Base-by-base conservation (phyloP, 2,888 invertebrate genomes). In the Drosophila emarginata region DNA sequence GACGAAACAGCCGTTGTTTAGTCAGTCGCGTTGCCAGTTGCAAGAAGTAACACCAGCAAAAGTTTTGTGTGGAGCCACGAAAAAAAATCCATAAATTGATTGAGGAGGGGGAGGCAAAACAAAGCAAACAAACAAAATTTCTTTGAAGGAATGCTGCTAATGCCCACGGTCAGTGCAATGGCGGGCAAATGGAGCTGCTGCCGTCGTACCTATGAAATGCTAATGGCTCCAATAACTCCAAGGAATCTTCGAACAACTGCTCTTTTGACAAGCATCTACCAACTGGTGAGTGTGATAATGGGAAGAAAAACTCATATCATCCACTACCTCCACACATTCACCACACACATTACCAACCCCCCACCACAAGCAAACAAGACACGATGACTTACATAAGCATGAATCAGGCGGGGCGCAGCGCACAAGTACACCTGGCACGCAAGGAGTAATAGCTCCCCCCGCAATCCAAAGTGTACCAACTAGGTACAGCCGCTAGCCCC, bases 171-270 rank as follows among this genome's bases (percentile, higher is more conserved):
- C 62, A 32, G 74, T 63, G 59, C 75, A 59, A 59, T 78, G 78
- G 78, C 83, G 5, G 69, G 67, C 67, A 80, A 77, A 18, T 64
- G 72, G 72, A 66, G 81, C 81, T 72, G 77, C 67, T 73, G 69
- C 7, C 79, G 73, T 23, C 56, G 62, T 15, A 53, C 77, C 71
- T 72, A 77, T 84, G 80, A 90, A 18, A 74, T 81, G 62, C 39
- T 88, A 7, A 86, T 88, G 79, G 83, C 91, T 23, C 91, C 92
- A 5, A 74, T 89, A 61, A 87, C 91, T 2, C 91, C 91, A 5
- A 91, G 89, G 67, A 91, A 92, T 71, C 77, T 92, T 45, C 90
- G 92, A 15, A 82, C 91, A 60, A 90, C 91, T 11, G 91, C 92
- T 5, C 77, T 92, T 68, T 72, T 92, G 52, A 90, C 91, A 72